Evolutionary conservation across 2,888 invertebrate species (phyloP).

Genomic region (Liopterus haemorrhoidalis): DNA sequence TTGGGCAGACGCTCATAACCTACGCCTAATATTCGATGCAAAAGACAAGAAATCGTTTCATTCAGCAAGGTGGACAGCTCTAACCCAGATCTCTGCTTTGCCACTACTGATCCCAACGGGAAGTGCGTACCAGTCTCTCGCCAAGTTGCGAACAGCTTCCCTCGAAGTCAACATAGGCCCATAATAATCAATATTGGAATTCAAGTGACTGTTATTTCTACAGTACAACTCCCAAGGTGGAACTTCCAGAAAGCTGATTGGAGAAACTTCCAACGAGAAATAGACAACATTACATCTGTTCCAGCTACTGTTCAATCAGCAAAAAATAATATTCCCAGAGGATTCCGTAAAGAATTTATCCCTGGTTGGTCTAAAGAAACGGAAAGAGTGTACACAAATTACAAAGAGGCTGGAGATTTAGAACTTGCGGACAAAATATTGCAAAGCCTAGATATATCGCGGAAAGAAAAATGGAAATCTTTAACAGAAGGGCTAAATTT

Average conservation of each 20-base stretch:
- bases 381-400: no score
- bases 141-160: background rate
- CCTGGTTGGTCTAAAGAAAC: no score
- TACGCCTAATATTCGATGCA: no score
- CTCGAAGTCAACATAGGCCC: background rate
- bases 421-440: no score
- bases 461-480: no score
- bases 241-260: constrained; percentile 8
- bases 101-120: background rate
- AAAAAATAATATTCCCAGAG: background rate
- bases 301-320: background rate
- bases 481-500: no score
- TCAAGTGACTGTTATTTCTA: background rate
- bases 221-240: constrained; percentile 1
- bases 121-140: background rate
- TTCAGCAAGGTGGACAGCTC: background rate
- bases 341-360: background rate
- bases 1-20: background rate
- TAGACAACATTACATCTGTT: background rate
- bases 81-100: constrained; percentile 3
- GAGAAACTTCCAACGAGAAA: background rate
- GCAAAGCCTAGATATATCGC: no score
- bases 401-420: no score
- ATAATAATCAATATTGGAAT: background rate
- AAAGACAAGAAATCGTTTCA: background rate